These are phyloP conservation scores for Drosophila putrida DNA, from an alignment of 2,888 invertebrate genomes.

Conservation along the genomic window DNA sequence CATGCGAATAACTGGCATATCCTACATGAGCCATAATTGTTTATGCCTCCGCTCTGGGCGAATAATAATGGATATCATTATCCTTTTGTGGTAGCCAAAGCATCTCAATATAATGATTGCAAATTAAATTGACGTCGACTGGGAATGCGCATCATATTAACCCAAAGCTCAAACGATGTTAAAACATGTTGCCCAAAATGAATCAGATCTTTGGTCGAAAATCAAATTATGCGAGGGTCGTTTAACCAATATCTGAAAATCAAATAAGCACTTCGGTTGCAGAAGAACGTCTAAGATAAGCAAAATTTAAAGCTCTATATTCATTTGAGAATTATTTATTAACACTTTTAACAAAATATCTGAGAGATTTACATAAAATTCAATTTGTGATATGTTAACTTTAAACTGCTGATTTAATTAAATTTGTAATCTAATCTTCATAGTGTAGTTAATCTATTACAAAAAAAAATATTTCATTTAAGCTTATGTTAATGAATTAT, in stretches of 20 bases:
- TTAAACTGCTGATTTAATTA: too few relatives aligned
- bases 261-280: too few relatives aligned
- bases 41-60: slow-evolving; percentile 10
- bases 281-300: too few relatives aligned
- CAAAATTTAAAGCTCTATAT: too few relatives aligned
- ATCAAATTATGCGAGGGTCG: slow-evolving; percentile 18
- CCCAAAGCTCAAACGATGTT: slow-evolving; percentile 7
- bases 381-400: neutral
- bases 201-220: slow-evolving; percentile 3
- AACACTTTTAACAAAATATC: too few relatives aligned
- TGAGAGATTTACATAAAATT: neutral
- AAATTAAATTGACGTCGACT: slow-evolving; percentile 50
- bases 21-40: slow-evolving; percentile 27
- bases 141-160: slow-evolving; percentile 29
- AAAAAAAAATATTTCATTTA: neutral
- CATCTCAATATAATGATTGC: slow-evolving; percentile 50
- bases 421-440: too few relatives aligned
- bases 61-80: slow-evolving; percentile 59
- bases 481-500: neutral
- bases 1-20: slow-evolving; percentile 14
- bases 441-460: too few relatives aligned
- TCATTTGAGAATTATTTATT: neutral
- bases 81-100: slow-evolving; percentile 61
- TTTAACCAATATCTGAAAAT: neutral
- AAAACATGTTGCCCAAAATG: slow-evolving; percentile 12